These are phyloP conservation scores for Semaprochilodus insignis DNA, from an alignment of 2,797 vertebrate species.

Conservation along the genomic window DNA sequence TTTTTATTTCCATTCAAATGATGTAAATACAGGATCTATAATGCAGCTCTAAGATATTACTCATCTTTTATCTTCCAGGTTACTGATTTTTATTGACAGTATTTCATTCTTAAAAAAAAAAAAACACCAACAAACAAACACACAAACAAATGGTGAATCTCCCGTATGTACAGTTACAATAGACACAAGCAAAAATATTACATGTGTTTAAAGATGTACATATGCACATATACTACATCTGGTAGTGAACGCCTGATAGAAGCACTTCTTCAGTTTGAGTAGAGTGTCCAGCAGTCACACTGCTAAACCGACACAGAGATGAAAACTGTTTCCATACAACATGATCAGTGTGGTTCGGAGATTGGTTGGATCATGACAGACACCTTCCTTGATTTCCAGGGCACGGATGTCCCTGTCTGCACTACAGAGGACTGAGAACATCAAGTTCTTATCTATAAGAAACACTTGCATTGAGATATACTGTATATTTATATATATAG, in stretches of 20 bases:
- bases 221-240: conserved; percentile 75
- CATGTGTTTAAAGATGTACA: conserved; percentile 71
- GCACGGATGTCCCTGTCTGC: too few species aligned
- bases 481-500: not conserved
- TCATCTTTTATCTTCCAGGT: conserved; percentile 58
- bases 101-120: conserved; percentile 70
- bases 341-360: not conserved
- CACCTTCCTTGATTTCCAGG: not conserved
- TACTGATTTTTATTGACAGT: conserved; percentile 65
- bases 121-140: too few species aligned
- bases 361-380: not conserved
- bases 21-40: conserved; percentile 58
- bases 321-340: not conserved
- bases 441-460: not conserved
- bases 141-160: conserved; percentile 52
- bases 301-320: not conserved
- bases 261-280: conserved; percentile 31
- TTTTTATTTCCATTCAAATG: conserved; percentile 73
- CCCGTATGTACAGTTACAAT: conserved; percentile 76
- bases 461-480: not conserved
- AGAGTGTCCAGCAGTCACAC: not conserved
- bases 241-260: conserved; percentile 67
- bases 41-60: conserved; percentile 64
- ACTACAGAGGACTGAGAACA: not conserved
- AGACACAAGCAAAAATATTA: conserved; percentile 68